Evolutionary conservation across 1,140 invertebrate species (phyloP).

Genomic region (Drosophila aff.): DNA sequence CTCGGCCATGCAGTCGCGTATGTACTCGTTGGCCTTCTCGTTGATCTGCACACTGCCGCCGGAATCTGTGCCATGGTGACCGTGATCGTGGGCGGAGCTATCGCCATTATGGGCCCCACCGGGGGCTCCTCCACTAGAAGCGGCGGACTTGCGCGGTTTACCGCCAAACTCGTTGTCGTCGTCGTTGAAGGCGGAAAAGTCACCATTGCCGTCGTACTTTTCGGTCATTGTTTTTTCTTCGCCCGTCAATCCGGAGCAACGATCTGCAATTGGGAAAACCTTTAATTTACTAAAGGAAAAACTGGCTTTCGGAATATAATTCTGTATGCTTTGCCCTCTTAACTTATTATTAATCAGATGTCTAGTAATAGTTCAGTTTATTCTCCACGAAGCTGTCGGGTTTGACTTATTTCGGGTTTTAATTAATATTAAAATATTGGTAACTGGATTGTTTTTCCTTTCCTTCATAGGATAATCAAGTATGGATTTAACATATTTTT

Average conservation of each 20-base stretch:
- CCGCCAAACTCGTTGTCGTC: slow-evolving; percentile 86
- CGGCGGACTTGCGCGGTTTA: slow-evolving; percentile 84
- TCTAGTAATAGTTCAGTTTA: too few relatives aligned
- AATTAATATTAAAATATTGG: too few relatives aligned
- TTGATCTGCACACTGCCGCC: slow-evolving; percentile 81
- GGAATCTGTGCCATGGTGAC: slow-evolving; percentile 41
- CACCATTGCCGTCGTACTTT: slow-evolving; percentile 82
- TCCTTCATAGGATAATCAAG: too few relatives aligned
- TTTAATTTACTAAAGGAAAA: not conserved
- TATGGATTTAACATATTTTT: too few relatives aligned
- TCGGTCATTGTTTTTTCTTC: slow-evolving; percentile 70
- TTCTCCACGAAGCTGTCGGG: too few relatives aligned
- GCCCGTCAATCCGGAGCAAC: slow-evolving; percentile 30
- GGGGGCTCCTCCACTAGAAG: slow-evolving; percentile 52
- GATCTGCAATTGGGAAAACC: slow-evolving; percentile 8
- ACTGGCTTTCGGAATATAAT: too few relatives aligned
- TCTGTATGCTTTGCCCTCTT: too few relatives aligned
- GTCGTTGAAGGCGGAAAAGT: slow-evolving; percentile 85
- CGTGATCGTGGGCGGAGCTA: slow-evolving; percentile 85
- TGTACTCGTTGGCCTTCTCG: slow-evolving; percentile 91
- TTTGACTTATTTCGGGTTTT: too few relatives aligned
- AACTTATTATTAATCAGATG: too few relatives aligned
- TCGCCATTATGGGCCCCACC: slow-evolving; percentile 74
- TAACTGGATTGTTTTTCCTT: too few relatives aligned
- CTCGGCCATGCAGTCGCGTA: slow-evolving; percentile 90